Evolutionary conservation across 2,797 vertebrate genomes (phyloP).

Genomic region (Vespertilio murinus): DNA sequence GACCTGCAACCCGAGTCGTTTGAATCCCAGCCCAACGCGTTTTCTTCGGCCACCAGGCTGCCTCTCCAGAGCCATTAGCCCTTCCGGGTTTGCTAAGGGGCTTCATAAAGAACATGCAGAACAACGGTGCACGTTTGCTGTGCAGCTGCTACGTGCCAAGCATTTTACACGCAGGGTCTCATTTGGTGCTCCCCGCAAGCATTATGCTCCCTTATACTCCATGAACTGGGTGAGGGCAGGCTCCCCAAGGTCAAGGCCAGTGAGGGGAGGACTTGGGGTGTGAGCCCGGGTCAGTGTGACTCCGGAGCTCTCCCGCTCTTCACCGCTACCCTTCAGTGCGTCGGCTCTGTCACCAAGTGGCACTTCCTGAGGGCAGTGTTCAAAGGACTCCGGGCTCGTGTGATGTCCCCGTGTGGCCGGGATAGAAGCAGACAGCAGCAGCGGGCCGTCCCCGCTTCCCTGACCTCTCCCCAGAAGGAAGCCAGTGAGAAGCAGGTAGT

Average conservation of each 20-base stretch:
- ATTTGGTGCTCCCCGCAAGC: neutral
- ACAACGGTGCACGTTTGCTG: rapidly evolving
- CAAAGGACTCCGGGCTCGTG: constrained; percentile 60
- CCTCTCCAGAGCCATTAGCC: neutral
- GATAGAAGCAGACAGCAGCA: constrained; percentile 59
- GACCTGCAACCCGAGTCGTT: neutral
- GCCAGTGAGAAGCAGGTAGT: neutral
- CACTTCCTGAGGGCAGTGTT: constrained; percentile 64
- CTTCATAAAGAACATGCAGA: neutral
- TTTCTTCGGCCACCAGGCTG: neutral
- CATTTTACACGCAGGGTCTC: neutral
- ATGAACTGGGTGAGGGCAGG: neutral
- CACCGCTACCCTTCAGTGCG: neutral
- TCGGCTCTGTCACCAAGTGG: constrained; percentile 29
- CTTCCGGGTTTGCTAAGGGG: neutral
- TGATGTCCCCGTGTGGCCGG: constrained; percentile 58
- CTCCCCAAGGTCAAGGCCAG: neutral
- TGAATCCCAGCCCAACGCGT: neutral
- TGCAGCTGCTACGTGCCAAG: neutral
- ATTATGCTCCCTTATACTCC: neutral
- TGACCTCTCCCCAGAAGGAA: constrained; percentile 67
- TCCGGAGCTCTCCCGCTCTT: neutral
- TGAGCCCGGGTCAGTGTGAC: neutral
- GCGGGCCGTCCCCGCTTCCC: constrained; percentile 39
- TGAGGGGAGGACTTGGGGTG: neutral